Base-by-base conservation (phyloP, 2,888 invertebrate genomes). In the Lasioglossum oenotherae region DNA sequence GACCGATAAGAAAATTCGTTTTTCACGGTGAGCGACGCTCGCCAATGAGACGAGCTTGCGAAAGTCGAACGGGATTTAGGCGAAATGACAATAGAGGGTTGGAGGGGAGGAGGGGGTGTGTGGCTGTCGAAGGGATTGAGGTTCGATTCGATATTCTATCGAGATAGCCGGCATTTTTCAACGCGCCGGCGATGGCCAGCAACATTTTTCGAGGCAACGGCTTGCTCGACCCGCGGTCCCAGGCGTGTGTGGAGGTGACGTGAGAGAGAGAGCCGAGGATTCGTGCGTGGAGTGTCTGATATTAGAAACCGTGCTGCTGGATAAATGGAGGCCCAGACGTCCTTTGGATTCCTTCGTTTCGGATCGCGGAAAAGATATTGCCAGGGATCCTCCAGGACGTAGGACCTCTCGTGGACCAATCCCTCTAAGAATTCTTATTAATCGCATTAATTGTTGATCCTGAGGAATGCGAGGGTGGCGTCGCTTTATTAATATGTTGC, bases 101-200 rank as follows among this genome's bases (percentile, higher is more conserved):
- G 57, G 67, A 44, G 16, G 27, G 35, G 31, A 38, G 19, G 69
- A 31, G 31, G 31, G 31, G 31, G 31, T 31, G 31, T 12, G 23
- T 14, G 60, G 27, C 78, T 78, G 86, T 53, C 53, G 53, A 23
- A 53, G 53, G 53, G 23, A 53, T 53, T 23, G 23, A 53, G 53
- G 53, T 53, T 81, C 86, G 88, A 88, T 89, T 89, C 86, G 82
- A 89, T 88, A 89, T 89, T 87, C 88, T 76, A 83, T 82, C 82
- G 88, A 88, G 88, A 89, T 89, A 85, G 88, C 73, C 82, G 79
- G 74, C 84, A 89, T 89, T 88, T 89, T 85, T 89, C 88, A 88
- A 81, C 74, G 60, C 75, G 73, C 77, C 82, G 57, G 16, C 53
- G 79, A 81, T 85, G 79, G 88, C 83, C 88, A 80, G 77, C 80